Percentiles rank a stretch among this genome's conserved stretches.
Conservation (phyloP, 2,113 vertebrate species). For the Heterochromis multidens region DNA sequence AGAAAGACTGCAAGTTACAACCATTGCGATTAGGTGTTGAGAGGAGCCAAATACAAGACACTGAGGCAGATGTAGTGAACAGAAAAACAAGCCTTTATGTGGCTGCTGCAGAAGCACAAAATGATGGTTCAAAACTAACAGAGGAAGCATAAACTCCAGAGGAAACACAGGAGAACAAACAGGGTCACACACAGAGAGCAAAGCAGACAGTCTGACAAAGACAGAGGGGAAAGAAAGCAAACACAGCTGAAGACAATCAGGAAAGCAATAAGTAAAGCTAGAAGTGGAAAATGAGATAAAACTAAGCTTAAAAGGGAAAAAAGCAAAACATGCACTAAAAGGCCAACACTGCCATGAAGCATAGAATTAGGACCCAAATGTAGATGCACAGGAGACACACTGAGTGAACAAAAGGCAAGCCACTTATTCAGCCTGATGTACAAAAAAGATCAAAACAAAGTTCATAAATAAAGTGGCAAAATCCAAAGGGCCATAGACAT, state of each 20-base stretch:
- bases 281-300: neutral
- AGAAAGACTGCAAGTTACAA: neutral
- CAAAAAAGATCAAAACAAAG: neutral
- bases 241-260: neutral
- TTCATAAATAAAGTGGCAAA: neutral
- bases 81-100: neutral
- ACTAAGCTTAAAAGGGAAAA: neutral
- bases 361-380: neutral
- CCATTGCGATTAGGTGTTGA: neutral
- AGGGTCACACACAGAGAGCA: too few species aligned
- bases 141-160: neutral
- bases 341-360: neutral
- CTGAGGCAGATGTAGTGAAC: neutral
- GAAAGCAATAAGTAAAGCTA: neutral
- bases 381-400: neutral
- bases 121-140: neutral
- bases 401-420: neutral
- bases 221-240: too few species aligned
- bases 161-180: neutral
- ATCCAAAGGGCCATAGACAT: neutral
- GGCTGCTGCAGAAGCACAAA: neutral
- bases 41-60: neutral
- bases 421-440: neutral
- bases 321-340: neutral
- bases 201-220: too few species aligned